phyloP scores from a whole-genome alignment of 2,888 invertebrate species.

The Steinernema scapterisci region DNA sequence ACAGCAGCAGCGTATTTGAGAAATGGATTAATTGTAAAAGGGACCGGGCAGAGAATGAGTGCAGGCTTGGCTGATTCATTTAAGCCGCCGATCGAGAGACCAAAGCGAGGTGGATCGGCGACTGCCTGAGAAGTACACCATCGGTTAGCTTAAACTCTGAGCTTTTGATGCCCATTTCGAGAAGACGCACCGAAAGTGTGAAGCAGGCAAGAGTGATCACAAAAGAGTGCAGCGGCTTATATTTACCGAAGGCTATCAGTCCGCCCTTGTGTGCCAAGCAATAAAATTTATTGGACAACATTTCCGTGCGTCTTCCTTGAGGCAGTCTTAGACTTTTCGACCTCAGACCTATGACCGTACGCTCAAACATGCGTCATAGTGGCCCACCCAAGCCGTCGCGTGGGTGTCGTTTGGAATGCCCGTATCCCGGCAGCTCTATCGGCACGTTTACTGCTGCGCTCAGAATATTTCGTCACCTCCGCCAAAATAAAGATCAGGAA shows the following conservation, averaged over 20 bases:
- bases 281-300: slow-evolving; percentile 31
- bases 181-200: background rate
- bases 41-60: background rate
- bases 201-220: background rate
- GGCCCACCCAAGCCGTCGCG: slow-evolving; percentile 6
- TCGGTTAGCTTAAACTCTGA: slow-evolving; percentile 14
- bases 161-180: background rate
- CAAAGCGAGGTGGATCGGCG: background rate
- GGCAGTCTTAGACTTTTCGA: background rate
- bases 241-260: slow-evolving; percentile 9
- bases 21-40: slow-evolving; percentile 20
- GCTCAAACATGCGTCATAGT: slow-evolving; percentile 8
- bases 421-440: background rate
- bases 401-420: slow-evolving; percentile 8
- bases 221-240: slow-evolving; percentile 7
- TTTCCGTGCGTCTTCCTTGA: background rate
- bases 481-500: no score
- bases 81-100: background rate
- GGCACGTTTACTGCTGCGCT: background rate
- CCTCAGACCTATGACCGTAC: slow-evolving; percentile 17
- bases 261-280: slow-evolving; percentile 24
- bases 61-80: slow-evolving; percentile 1
- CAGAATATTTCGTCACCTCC: no score
- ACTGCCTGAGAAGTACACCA: background rate
- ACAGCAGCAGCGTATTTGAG: slow-evolving; percentile 20